Evolutionary conservation across 2,888 invertebrate genomes (phyloP).

Genomic region (Nomada hirtipes): DNA sequence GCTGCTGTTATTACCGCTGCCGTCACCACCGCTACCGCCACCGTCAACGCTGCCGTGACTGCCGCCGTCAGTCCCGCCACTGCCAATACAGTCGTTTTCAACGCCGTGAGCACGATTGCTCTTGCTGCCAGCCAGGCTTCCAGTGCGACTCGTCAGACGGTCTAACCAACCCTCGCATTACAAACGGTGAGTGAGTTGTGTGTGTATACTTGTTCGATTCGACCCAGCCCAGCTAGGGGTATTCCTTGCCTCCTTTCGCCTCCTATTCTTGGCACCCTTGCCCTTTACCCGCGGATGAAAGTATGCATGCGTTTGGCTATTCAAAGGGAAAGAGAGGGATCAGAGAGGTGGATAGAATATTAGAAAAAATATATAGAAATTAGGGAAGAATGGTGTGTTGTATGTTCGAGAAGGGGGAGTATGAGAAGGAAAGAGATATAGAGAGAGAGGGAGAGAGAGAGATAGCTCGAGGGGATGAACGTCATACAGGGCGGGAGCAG

Average conservation of each 20-base stretch:
- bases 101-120: conserved; percentile 48
- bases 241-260: background rate
- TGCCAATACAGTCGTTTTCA: conserved; percentile 71
- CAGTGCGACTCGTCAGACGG: conserved; percentile 49
- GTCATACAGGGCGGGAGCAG: conserved; percentile 20
- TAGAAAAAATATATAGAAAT: background rate
- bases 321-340: background rate
- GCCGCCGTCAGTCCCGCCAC: conserved; percentile 60
- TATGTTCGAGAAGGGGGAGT: background rate
- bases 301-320: background rate
- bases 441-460: background rate
- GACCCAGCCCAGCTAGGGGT: conserved; percentile 25
- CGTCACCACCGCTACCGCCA: conserved; percentile 35
- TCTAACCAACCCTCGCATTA: conserved; percentile 55
- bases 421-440: background rate
- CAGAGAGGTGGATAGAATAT: background rate
- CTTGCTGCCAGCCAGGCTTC: conserved; percentile 65
- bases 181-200: conserved; percentile 55
- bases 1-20: conserved; percentile 8
- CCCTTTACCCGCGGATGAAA: background rate
- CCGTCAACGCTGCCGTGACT: conserved; percentile 33
- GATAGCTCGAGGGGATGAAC: conserved; percentile 7
- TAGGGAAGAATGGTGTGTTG: background rate
- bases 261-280: background rate
- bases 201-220: background rate